Percentiles rank a stretch among this genome's conserved stretches.
phyloP scores from a whole-genome alignment of 2,113 vertebrate genomes.

The Recurvirostra avosetta region DNA sequence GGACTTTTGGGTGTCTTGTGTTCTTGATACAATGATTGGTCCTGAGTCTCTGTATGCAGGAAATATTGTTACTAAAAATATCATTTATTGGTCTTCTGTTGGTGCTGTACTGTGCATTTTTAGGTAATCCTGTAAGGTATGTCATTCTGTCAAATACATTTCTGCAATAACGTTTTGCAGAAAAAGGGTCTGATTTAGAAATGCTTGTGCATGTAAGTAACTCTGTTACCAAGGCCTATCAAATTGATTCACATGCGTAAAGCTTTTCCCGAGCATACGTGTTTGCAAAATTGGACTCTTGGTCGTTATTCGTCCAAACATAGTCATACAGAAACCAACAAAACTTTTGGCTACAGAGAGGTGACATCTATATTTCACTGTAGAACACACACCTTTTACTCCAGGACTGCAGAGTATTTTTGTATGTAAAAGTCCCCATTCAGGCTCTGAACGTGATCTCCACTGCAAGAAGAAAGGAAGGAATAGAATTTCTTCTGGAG shows the following conservation, averaged over 20 bases:
- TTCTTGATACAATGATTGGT: neutral
- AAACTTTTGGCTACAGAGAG: neutral
- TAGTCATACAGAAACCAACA: neutral
- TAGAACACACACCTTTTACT: neutral
- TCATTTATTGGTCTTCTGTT: neutral
- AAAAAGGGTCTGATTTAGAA: neutral
- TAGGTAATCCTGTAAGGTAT: neutral
- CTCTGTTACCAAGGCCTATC: neutral
- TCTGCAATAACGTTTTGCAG: neutral
- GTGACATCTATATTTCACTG: neutral
- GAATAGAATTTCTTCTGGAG: neutral
- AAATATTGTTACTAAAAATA: neutral
- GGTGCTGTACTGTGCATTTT: neutral
- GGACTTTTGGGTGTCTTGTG: neutral
- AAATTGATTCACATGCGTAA: neutral
- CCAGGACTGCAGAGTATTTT: neutral
- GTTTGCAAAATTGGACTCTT: neutral
- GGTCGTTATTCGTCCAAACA: neutral
- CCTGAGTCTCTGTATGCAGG: neutral
- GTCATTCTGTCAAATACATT: neutral
- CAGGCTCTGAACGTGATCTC: neutral
- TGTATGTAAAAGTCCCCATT: neutral
- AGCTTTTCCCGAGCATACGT: neutral
- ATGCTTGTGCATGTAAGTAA: neutral
- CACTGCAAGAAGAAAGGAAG: neutral